These are phyloP conservation scores for Galemys pyrenaicus DNA, from an alignment of 2,113 vertebrate species.

Conservation along the genomic window DNA sequence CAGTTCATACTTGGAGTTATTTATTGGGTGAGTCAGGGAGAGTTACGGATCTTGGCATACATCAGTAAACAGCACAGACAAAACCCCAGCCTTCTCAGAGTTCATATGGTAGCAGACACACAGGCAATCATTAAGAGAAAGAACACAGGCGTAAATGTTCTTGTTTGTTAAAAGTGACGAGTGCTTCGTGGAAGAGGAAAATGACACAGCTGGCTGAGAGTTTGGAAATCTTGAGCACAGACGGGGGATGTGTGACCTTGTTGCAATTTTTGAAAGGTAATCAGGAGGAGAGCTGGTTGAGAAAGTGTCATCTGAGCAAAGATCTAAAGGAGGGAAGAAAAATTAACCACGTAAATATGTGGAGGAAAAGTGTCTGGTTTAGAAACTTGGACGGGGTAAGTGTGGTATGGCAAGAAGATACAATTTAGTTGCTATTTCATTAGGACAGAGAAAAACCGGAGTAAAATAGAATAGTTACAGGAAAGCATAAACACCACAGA, in stretches of 20 bases:
- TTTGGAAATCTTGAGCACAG: neutral
- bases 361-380: neutral
- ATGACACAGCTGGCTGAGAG: neutral
- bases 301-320: neutral
- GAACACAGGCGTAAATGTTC: neutral
- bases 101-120: neutral
- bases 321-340: neutral
- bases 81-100: neutral
- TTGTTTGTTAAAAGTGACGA: neutral
- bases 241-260: neutral
- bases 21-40: neutral
- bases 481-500: neutral
- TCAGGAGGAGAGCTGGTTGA: neutral
- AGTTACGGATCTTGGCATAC: neutral
- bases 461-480: neutral
- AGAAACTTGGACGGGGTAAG: neutral
- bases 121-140: neutral
- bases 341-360: neutral
- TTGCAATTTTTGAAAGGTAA: neutral
- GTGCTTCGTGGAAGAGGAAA: neutral
- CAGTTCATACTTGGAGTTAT: neutral
- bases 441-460: neutral
- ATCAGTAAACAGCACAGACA: neutral
- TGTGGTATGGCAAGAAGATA: neutral
- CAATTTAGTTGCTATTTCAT: neutral